phyloP scores from a whole-genome alignment of 2,113 vertebrate species.

The Cardinalis cardinalis region DNA sequence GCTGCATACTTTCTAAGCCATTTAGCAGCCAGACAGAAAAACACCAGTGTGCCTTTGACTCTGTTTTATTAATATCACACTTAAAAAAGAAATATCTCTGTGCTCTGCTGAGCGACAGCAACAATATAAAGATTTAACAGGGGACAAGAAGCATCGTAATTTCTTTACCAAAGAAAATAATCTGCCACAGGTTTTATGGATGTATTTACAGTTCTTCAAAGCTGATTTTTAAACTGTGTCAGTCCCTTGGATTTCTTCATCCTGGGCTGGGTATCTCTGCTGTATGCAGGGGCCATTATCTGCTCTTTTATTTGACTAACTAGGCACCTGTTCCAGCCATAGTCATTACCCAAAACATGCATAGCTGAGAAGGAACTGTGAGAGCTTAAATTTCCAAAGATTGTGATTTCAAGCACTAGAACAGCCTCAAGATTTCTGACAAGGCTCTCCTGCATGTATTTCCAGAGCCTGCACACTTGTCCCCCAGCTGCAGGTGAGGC shows the following conservation, averaged over 20 bases:
- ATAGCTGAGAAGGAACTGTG: not conserved
- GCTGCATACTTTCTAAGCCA: not conserved
- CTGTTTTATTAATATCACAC: not conserved
- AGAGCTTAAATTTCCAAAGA: not conserved
- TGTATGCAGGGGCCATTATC: not conserved
- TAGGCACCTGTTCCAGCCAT: not conserved
- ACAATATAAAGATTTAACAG: not conserved
- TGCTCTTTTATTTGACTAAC: not conserved
- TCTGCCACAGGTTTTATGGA: not conserved
- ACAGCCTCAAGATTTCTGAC: not conserved
- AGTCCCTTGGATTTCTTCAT: not conserved
- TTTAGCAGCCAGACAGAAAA: conserved; percentile 2
- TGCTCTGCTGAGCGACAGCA: not conserved
- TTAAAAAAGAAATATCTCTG: not conserved
- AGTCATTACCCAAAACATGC: not conserved
- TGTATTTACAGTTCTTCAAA: not conserved
- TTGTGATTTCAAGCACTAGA: not conserved
- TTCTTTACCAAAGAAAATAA: not conserved
- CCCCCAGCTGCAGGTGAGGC: rapidly evolving
- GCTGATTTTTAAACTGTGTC: not conserved
- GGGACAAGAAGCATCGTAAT: not conserved
- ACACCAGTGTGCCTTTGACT: not conserved
- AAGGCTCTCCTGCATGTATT: rapidly evolving
- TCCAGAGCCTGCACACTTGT: not conserved
- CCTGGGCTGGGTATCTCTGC: not conserved